These are phyloP conservation scores for Apistogramma diplotaenia DNA, from an alignment of 2,113 vertebrate species.

Conservation along the genomic window DNA sequence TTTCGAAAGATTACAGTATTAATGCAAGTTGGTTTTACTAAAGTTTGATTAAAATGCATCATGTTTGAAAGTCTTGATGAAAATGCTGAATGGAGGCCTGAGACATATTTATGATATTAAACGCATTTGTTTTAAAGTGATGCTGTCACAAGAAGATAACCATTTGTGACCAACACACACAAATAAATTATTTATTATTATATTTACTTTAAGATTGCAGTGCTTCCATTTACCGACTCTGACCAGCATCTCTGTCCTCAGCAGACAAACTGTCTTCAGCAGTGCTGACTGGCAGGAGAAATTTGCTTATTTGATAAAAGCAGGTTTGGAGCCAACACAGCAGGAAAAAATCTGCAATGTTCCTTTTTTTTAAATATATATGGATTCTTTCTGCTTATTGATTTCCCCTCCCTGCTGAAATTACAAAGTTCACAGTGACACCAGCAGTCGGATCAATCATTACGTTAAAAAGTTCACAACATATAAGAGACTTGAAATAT, in stretches of 20 bases:
- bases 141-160: accelerated
- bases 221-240: too few species aligned
- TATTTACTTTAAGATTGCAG: background rate
- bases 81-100: background rate
- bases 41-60: background rate
- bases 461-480: background rate
- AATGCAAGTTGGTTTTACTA: background rate
- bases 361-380: background rate
- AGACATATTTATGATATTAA: background rate
- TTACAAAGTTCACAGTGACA: background rate
- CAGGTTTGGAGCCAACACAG: background rate
- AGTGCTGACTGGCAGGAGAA: background rate
- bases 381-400: background rate
- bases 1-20: background rate
- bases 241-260: background rate
- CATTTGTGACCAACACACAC: background rate
- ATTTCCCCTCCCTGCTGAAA: background rate
- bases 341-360: background rate
- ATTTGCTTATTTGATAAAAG: background rate
- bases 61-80: background rate
- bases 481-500: background rate
- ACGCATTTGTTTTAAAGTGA: background rate
- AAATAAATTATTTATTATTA: accelerated
- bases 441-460: background rate
- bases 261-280: background rate